Evolutionary conservation across 2,888 invertebrate species (phyloP).

Genomic region (Cyrtodaria siliqua): DNA sequence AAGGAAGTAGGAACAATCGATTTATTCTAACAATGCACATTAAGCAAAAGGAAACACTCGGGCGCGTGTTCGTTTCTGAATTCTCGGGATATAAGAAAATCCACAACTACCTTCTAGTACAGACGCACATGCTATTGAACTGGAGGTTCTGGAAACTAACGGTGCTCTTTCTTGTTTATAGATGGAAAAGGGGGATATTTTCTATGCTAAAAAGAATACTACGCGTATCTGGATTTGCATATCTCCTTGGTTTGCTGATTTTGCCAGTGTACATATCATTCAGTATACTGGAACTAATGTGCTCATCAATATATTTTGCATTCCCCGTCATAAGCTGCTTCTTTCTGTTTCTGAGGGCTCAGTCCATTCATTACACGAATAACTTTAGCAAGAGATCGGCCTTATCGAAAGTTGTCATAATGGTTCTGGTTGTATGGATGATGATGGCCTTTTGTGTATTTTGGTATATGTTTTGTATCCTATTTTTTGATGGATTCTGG

Average conservation of each 20-base stretch:
- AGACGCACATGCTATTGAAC: slow-evolving; percentile 42
- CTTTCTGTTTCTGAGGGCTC: slow-evolving; percentile 35
- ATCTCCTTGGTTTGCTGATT: background rate
- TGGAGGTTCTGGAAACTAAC: slow-evolving; percentile 35
- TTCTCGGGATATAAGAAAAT: slow-evolving; percentile 38
- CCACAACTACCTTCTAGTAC: slow-evolving; percentile 23
- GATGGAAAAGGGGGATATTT: background rate
- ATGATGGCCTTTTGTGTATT: slow-evolving; percentile 10
- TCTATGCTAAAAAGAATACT: background rate
- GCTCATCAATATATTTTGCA: slow-evolving; percentile 20
- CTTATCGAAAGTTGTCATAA: background rate
- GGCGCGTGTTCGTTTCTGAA: slow-evolving; percentile 10
- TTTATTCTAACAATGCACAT: slow-evolving; percentile 14
- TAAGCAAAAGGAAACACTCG: slow-evolving; percentile 12
- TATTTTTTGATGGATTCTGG: slow-evolving; percentile 53
- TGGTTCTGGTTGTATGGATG: slow-evolving; percentile 9
- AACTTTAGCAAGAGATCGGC: background rate
- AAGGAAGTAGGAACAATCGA: background rate
- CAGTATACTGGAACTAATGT: slow-evolving; percentile 23
- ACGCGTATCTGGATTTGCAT: background rate
- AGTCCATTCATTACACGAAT: background rate
- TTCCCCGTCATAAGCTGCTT: slow-evolving; percentile 43
- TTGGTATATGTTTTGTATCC: slow-evolving; percentile 52
- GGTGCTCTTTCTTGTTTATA: slow-evolving; percentile 8
- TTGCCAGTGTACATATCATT: slow-evolving; percentile 24